Percentiles rank a stretch among this genome's conserved stretches.
phyloP scores from a whole-genome alignment of 2,888 invertebrate species.

The Sarcophaga variegata region DNA sequence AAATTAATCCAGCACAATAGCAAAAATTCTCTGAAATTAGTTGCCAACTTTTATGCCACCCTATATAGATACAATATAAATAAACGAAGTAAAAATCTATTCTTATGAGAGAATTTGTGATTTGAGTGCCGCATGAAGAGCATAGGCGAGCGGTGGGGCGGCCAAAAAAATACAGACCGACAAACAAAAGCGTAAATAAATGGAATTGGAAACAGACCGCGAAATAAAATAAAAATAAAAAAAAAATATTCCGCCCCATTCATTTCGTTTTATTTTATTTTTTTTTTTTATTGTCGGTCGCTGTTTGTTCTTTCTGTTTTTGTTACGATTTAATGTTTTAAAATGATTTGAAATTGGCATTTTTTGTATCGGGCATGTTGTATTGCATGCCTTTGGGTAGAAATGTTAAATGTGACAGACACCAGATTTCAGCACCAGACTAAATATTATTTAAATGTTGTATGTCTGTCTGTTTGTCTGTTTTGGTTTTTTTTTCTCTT shows the following conservation, averaged over 20 bases:
- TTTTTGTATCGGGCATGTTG: conserved; percentile 17
- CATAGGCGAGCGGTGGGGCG: not conserved
- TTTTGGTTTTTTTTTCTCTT: not conserved
- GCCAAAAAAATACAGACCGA: not conserved
- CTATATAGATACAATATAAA: conserved; percentile 10
- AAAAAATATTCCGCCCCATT: conserved; percentile 46
- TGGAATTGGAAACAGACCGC: conserved; percentile 30
- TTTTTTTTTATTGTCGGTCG: conserved; percentile 13
- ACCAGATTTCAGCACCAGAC: conserved; percentile 44
- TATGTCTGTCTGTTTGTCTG: not conserved
- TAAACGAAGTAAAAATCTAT: conserved; percentile 12
- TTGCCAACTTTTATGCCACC: not conserved
- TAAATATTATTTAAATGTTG: conserved; percentile 20
- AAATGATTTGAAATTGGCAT: conserved; percentile 52
- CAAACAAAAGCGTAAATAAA: not conserved
- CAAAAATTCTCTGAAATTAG: not conserved
- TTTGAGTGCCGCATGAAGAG: not conserved
- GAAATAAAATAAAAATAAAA: conserved; percentile 15
- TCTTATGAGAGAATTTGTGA: not conserved
- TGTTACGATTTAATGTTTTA: conserved; percentile 53
- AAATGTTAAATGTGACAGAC: conserved; percentile 61
- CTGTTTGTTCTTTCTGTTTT: conserved; percentile 36
- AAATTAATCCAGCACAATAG: not conserved
- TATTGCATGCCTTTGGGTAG: conserved; percentile 44
- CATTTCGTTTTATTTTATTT: conserved; percentile 13